Conservation (phyloP, 2,888 invertebrate genomes). For the Apodemia zela region DNA sequence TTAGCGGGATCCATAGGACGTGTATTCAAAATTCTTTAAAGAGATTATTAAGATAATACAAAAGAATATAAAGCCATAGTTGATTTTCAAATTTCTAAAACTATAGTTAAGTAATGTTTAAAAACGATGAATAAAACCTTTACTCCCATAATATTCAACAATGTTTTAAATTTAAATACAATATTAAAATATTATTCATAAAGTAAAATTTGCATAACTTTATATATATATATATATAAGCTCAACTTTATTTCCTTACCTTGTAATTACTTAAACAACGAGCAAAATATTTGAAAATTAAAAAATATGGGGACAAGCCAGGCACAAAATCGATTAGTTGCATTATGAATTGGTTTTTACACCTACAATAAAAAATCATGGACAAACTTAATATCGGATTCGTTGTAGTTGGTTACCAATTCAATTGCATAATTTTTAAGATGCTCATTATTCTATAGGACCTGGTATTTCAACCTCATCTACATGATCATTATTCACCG, state of each 20-base stretch:
- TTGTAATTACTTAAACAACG: constrained; percentile 13
- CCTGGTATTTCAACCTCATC: constrained; percentile 33
- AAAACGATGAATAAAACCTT: constrained; percentile 26
- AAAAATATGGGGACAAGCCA: constrained; percentile 22
- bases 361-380: constrained; percentile 3
- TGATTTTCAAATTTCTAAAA: constrained; percentile 30
- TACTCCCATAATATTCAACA: constrained; percentile 33
- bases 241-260: constrained; percentile 26
- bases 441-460: constrained; percentile 32
- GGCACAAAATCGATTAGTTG: constrained; percentile 30
- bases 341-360: constrained; percentile 22
- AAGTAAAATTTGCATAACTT: constrained; percentile 28
- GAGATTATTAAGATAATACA: constrained; percentile 18
- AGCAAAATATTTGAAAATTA: constrained; percentile 1
- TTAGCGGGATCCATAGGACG: constrained; percentile 32
- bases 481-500: constrained; percentile 31
- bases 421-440: constrained; percentile 30
- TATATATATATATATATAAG: constrained; percentile 24
- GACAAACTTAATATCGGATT: neutral
- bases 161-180: constrained; percentile 28
- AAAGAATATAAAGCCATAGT: constrained; percentile 21
- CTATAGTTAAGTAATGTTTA: constrained; percentile 29
- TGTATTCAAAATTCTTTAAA: constrained; percentile 33
- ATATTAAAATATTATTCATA: constrained; percentile 28
- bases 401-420: constrained; percentile 33